Conservation (phyloP, 2,888 invertebrate genomes). For the Sinohyriopsis cumingii region DNA sequence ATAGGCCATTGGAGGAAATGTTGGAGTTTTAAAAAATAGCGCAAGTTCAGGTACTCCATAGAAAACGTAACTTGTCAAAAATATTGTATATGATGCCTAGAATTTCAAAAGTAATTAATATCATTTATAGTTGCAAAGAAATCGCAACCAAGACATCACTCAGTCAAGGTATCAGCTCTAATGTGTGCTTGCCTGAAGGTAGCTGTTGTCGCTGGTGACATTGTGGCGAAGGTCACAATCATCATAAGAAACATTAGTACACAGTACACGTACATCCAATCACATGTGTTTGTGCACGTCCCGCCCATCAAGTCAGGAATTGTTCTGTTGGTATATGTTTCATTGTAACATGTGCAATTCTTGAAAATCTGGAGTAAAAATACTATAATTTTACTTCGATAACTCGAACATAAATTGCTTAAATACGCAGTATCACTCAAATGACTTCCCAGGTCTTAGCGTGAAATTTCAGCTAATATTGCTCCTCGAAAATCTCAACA, state of each 20-base stretch:
- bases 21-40: not conserved
- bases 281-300: constrained; percentile 36
- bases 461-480: not conserved
- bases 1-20: not conserved
- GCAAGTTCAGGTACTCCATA: too few relatives aligned
- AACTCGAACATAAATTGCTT: not conserved
- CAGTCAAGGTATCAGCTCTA: not conserved
- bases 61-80: too few relatives aligned
- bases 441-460: too few relatives aligned
- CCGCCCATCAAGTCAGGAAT: constrained; percentile 17
- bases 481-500: too few relatives aligned
- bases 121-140: too few relatives aligned
- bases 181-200: constrained; percentile 36
- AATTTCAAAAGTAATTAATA: too few relatives aligned
- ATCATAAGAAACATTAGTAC: constrained; percentile 37
- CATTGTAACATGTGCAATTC: too few relatives aligned
- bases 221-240: constrained; percentile 45
- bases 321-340: not conserved
- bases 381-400: not conserved
- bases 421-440: not conserved
- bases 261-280: constrained; percentile 42
- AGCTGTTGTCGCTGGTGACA: constrained; percentile 43
- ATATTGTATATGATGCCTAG: too few relatives aligned
- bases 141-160: too few relatives aligned
- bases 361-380: constrained; percentile 1